Evolutionary conservation across 2,113 vertebrate species (phyloP).

Genomic region (Chroicocephalus ridibundus): DNA sequence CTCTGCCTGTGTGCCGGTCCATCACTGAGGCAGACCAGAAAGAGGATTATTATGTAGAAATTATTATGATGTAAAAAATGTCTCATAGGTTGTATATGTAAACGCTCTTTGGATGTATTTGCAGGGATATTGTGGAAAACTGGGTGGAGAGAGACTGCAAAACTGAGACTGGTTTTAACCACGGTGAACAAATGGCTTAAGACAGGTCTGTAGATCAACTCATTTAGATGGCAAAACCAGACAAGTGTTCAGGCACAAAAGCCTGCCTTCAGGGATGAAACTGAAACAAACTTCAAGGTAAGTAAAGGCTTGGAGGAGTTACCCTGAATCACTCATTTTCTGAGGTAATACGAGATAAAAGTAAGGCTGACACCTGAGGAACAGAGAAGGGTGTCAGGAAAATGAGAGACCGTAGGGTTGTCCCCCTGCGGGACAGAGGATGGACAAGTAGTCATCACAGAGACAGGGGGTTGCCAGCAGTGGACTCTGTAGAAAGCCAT

Average conservation of each 20-base stretch:
- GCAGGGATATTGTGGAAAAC: neutral
- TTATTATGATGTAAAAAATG: neutral
- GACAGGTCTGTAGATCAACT: neutral
- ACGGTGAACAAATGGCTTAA: neutral
- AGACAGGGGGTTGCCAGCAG: neutral
- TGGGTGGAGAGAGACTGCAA: neutral
- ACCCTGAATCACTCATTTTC: neutral
- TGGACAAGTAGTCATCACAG: fast-evolving
- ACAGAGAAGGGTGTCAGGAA: neutral
- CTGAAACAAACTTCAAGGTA: neutral
- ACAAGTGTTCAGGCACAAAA: neutral
- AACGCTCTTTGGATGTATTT: fast-evolving
- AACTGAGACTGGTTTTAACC: neutral
- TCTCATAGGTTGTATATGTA: fast-evolving
- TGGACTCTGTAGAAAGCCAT: neutral
- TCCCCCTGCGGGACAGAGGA: neutral
- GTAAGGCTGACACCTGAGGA: neutral
- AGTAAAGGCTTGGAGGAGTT: neutral
- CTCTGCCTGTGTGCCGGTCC: neutral
- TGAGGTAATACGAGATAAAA: neutral
- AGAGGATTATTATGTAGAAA: neutral
- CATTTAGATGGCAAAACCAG: neutral
- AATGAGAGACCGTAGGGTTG: neutral
- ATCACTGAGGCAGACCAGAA: fast-evolving
- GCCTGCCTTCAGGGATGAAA: neutral